Evolutionary conservation across 1,140 invertebrate genomes (phyloP).

Genomic region (Spodoptera frugiperda): DNA sequence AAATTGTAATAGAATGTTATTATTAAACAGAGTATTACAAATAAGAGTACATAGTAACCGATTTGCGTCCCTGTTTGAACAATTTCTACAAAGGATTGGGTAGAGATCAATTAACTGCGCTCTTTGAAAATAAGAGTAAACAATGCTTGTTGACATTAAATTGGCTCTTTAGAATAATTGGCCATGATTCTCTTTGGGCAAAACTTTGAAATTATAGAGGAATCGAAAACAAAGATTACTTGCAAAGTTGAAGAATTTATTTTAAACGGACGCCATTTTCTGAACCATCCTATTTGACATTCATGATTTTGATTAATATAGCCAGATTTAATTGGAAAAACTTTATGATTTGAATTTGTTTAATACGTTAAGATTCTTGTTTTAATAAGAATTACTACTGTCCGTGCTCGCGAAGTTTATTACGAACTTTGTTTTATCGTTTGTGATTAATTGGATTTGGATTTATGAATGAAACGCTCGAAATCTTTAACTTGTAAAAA

Average conservation of each 20-base stretch:
- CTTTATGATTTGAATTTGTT: slow-evolving; percentile 2
- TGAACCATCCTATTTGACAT: slow-evolving; percentile 10
- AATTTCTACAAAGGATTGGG: slow-evolving; percentile 26
- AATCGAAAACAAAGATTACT: slow-evolving; percentile 18
- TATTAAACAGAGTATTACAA: not conserved
- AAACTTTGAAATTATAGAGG: slow-evolving; percentile 55
- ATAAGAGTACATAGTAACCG: not conserved
- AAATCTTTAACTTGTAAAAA: not conserved
- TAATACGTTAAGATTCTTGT: slow-evolving; percentile 1
- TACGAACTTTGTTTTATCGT: no score
- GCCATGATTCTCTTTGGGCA: slow-evolving; percentile 55
- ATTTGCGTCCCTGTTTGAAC: not conserved
- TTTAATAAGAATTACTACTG: slow-evolving; percentile 1
- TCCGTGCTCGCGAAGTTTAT: no score
- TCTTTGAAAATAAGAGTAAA: slow-evolving; percentile 61
- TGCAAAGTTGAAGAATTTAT: slow-evolving; percentile 29
- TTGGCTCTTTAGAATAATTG: slow-evolving; percentile 65
- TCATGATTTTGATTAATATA: slow-evolving; percentile 24
- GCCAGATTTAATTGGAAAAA: slow-evolving; percentile 5
- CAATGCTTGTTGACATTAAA: slow-evolving; percentile 54
- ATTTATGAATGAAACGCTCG: not conserved
- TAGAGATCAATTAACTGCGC: slow-evolving; percentile 59
- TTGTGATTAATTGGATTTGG: no score
- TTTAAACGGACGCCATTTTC: not conserved
- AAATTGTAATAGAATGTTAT: no score